A percentile compares a stretch with the other conserved stretches of the same genome.
Conservation (phyloP, 53 echinoderm and acorn worm species). For the Patiria pectinifera region DNA sequence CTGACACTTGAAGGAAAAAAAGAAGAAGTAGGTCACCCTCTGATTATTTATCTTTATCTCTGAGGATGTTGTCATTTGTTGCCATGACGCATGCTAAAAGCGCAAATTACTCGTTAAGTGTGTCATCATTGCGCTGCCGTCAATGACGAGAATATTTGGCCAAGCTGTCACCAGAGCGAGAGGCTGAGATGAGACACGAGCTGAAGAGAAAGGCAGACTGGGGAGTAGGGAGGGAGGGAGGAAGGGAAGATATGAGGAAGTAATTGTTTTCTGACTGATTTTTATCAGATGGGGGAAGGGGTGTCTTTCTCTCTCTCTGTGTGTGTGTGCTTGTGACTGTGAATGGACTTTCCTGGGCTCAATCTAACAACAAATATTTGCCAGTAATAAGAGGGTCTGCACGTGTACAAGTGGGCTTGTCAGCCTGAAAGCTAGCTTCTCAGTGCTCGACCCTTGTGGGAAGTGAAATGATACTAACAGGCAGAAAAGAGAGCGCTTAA, state of each 20-base stretch:
- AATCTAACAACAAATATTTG: constrained; percentile 49
- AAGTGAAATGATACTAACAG: constrained; percentile 25
- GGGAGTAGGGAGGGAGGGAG: neutral
- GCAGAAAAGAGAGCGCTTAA: constrained; percentile 1
- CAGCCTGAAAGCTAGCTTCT: neutral
- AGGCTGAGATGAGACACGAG: constrained; percentile 15
- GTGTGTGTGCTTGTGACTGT: neutral
- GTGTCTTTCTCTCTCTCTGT: constrained; percentile 32
- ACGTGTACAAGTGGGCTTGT: constrained; percentile 1
- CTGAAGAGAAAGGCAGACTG: neutral
- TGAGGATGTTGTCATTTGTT: constrained; percentile 52
- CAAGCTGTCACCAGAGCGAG: constrained; percentile 41
- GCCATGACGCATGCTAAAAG: constrained; percentile 53
- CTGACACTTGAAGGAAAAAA: neutral
- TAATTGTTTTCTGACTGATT: constrained; percentile 44
- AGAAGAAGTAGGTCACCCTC: constrained; percentile 49
- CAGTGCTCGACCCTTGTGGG: neutral
- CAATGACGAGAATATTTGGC: constrained; percentile 42
- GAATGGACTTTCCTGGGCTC: constrained; percentile 13
- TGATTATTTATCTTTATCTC: constrained; percentile 27
- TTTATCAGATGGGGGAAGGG: neutral
- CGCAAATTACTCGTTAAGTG: constrained; percentile 55
- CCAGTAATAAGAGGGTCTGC: constrained; percentile 20
- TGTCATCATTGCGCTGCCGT: constrained; percentile 23
- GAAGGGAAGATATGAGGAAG: constrained; percentile 2